Conservation (phyloP, 2,113 vertebrate species). For the Mionectes macconnelli region DNA sequence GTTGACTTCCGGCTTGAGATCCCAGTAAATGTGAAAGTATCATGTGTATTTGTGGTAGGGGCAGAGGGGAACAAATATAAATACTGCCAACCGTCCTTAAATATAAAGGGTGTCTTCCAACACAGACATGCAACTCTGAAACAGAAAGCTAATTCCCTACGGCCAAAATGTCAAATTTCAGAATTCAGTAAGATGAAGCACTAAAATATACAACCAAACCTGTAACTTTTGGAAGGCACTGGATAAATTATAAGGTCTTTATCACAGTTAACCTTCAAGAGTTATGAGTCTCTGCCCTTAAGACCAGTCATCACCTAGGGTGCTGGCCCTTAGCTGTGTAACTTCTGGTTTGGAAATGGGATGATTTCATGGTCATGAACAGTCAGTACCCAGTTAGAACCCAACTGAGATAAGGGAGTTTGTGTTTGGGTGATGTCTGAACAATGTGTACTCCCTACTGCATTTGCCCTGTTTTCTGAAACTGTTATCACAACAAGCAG, state of each 20-base stretch:
- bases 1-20: too few relatives aligned
- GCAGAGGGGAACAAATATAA: background rate
- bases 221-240: background rate
- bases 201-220: background rate
- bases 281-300: background rate
- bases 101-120: background rate
- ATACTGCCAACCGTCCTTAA: background rate
- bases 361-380: accelerated
- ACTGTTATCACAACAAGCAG: too few relatives aligned
- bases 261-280: background rate
- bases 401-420: background rate
- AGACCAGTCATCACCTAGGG: accelerated
- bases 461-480: background rate
- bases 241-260: background rate
- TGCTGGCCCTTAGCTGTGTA: accelerated
- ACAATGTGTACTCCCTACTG: accelerated
- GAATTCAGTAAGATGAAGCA: background rate
- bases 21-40: background rate
- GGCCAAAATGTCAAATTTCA: background rate
- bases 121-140: accelerated
- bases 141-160: background rate
- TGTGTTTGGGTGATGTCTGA: background rate
- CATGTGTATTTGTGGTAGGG: too few relatives aligned
- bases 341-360: background rate
- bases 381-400: background rate